Percentiles rank a stretch among this genome's conserved stretches.
phyloP scores from a whole-genome alignment of 2,113 vertebrate species.

The Eubucco bourcierii region DNA sequence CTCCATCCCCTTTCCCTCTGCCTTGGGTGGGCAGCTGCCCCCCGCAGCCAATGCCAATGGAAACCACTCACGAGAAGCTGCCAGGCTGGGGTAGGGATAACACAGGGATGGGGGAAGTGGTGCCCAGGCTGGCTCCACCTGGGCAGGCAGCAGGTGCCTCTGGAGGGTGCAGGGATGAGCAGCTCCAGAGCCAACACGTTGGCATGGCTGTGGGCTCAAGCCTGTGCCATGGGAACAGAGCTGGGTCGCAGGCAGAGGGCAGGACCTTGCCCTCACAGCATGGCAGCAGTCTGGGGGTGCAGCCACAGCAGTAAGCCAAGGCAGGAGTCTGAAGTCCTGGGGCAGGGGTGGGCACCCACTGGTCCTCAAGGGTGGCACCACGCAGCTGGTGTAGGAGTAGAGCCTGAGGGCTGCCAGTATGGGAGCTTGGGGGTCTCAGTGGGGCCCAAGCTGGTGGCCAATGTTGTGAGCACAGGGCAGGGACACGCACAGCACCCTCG shows the following conservation, averaged over 20 bases:
- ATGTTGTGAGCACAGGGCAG: neutral
- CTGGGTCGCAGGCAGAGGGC: neutral
- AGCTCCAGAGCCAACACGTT: fast-evolving
- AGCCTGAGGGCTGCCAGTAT: fast-evolving
- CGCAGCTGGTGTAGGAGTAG: neutral
- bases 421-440: neutral
- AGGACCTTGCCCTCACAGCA: neutral
- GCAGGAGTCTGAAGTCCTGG: neutral
- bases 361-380: neutral
- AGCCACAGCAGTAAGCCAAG: neutral
- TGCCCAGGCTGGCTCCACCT: fast-evolving
- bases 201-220: neutral
- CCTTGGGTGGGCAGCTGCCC: neutral
- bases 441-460: neutral
- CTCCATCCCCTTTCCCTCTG: neutral
- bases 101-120: fast-evolving
- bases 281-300: neutral
- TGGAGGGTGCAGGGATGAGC: neutral
- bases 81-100: neutral
- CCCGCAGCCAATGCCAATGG: fast-evolving
- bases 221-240: neutral
- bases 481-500: fast-evolving
- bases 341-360: neutral
- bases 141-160: neutral
- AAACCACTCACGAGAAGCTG: fast-evolving